Conservation (phyloP, 2,113 vertebrate genomes). For the Corythornis cristatus region DNA sequence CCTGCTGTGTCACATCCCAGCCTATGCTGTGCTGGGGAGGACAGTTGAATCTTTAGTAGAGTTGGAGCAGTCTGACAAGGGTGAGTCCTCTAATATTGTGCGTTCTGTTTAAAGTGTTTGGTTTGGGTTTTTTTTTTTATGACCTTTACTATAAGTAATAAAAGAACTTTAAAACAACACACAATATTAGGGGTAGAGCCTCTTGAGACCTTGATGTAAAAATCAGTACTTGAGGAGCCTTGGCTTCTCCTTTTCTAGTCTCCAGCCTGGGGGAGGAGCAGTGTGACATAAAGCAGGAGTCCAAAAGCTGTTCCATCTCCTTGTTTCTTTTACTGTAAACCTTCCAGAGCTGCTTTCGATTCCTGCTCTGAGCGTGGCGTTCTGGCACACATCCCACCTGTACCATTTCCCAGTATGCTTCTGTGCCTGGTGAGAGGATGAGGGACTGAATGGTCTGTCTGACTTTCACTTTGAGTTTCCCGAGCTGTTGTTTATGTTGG, state of each 20-base stretch:
- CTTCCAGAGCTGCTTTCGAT: not conserved
- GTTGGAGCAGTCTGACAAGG: constrained; percentile 5
- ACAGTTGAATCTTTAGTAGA: not conserved
- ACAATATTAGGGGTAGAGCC: not conserved
- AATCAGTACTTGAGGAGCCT: not conserved
- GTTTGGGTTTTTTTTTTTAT: constrained; percentile 2
- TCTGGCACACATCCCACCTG: not conserved
- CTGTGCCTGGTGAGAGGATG: not conserved
- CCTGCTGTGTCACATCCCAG: not conserved
- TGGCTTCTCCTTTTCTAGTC: not conserved
- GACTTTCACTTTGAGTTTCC: not conserved
- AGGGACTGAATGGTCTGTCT: not conserved
- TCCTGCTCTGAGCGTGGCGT: not conserved
- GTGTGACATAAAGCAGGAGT: not conserved
- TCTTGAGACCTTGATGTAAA: not conserved
- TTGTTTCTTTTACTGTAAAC: not conserved
- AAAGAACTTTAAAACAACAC: constrained; percentile 62
- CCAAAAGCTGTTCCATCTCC: not conserved
- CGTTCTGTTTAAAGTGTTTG: constrained; percentile 26
- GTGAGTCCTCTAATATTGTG: constrained; percentile 62
- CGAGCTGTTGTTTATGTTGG: not conserved
- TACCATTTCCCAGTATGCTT: not conserved
- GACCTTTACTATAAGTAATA: not conserved
- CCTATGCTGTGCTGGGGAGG: constrained; percentile 22
- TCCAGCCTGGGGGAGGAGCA: not conserved